Percentiles rank a stretch among this genome's conserved stretches.
These are phyloP conservation scores for Dynastes hyllus DNA, from an alignment of 2,888 invertebrate genomes.

Conservation along the genomic window DNA sequence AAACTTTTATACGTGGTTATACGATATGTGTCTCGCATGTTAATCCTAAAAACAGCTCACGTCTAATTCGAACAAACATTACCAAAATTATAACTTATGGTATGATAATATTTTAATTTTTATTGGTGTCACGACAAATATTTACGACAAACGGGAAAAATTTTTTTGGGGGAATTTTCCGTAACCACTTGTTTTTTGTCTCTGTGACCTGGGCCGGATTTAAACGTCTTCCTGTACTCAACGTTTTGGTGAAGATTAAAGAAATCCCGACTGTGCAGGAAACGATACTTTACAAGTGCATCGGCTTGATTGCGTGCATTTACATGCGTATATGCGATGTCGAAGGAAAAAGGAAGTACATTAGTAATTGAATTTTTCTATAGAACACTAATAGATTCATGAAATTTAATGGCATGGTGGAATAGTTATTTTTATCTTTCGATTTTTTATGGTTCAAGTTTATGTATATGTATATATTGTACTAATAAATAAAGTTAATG, in stretches of 20 bases:
- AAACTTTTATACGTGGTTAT: no score
- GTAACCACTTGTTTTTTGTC: constrained; percentile 14
- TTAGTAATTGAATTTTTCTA: constrained; percentile 5
- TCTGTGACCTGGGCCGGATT: constrained; percentile 31
- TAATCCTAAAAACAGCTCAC: not conserved
- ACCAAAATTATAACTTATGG: not conserved
- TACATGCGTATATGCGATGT: not conserved
- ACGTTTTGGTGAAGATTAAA: constrained; percentile 35
- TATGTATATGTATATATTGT: not conserved
- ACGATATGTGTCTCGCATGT: no score
- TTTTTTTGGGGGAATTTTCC: no score
- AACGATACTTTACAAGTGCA: constrained; percentile 30
- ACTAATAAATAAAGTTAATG: not conserved
- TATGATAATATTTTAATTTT: constrained; percentile 29
- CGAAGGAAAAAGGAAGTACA: not conserved
- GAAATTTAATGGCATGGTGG: not conserved
- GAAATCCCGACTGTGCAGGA: constrained; percentile 28
- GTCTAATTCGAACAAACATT: not conserved
- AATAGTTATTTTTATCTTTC: not conserved
- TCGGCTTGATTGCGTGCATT: not conserved
- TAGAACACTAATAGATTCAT: no score
- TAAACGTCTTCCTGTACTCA: constrained; percentile 36
- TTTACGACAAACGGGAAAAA: constrained; percentile 11
- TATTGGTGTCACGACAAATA: constrained; percentile 5
- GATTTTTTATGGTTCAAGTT: not conserved